Conservation (phyloP, 2,113 vertebrate genomes). For the Excalfactoria chinensis region DNA sequence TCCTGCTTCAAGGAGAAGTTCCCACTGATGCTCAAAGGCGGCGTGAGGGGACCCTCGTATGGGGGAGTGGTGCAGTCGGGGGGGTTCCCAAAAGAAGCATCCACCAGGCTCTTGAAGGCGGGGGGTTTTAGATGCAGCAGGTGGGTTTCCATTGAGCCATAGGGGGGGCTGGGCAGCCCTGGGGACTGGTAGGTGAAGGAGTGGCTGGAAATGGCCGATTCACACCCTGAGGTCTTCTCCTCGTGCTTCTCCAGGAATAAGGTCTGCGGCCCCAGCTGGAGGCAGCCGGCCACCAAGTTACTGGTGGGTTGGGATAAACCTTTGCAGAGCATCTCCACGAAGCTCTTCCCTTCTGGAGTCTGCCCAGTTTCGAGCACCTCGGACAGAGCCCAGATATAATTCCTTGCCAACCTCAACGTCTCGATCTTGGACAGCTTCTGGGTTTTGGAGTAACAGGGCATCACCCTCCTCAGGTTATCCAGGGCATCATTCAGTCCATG, state of each 20-base stretch:
- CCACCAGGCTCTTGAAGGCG: conserved; percentile 82
- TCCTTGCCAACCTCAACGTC: conserved; percentile 91
- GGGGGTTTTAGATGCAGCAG: conserved; percentile 89
- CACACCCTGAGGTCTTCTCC: conserved; percentile 78
- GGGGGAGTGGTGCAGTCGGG: conserved; percentile 88
- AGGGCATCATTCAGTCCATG: conserved; percentile 95
- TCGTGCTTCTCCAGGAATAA: conserved; percentile 86
- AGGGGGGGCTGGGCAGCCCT: conserved; percentile 94
- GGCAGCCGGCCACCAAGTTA: conserved; percentile 94
- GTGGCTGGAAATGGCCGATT: conserved; percentile 69
- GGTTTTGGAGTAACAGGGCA: conserved; percentile 99
- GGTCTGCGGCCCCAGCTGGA: conserved; percentile 86
- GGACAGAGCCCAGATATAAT: conserved; percentile 98
- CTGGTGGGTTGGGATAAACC: conserved; percentile 98
- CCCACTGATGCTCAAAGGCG: conserved; percentile 92
- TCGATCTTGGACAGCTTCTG: conserved; percentile 98
- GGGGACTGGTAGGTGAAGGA: conserved; percentile 89
- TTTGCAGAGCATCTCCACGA: conserved; percentile 97
- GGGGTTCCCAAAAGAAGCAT: conserved; percentile 82
- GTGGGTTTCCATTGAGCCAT: conserved; percentile 91
- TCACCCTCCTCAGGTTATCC: conserved; percentile 90
- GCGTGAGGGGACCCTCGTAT: conserved; percentile 93
- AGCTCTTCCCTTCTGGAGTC: conserved; percentile 89
- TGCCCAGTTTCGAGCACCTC: conserved; percentile 93
- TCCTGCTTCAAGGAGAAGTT: conserved; percentile 96